A percentile compares a stretch with the other conserved stretches of the same genome.
phyloP scores from a whole-genome alignment of 2,797 vertebrate species.

The Dermochelys coriacea region DNA sequence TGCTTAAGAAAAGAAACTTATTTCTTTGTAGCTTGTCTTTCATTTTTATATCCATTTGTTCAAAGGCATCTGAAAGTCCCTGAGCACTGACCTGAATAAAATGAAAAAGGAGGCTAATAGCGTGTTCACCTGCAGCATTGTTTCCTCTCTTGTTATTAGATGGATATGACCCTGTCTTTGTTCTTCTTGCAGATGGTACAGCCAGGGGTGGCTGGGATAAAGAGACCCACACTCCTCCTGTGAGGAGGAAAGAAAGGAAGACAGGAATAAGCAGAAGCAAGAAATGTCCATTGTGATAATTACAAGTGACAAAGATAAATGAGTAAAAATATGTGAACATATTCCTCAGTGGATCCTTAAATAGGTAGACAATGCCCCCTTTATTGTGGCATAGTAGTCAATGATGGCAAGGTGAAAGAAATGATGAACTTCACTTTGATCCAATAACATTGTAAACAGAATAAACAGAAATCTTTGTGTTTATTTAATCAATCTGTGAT shows the following conservation, averaged over 20 bases:
- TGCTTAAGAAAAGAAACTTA: constrained; percentile 69
- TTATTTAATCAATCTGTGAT: not conserved
- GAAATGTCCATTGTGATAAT: constrained; percentile 65
- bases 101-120: constrained; percentile 76
- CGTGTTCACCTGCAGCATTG: constrained; percentile 64
- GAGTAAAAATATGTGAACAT: constrained; percentile 62
- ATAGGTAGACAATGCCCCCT: constrained; percentile 63
- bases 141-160: constrained; percentile 73
- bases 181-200: constrained; percentile 66
- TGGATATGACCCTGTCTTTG: constrained; percentile 71
- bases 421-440: constrained; percentile 62
- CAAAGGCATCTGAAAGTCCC: constrained; percentile 75
- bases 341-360: constrained; percentile 67
- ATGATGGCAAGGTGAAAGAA: constrained; percentile 66
- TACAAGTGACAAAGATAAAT: constrained; percentile 77
- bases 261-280: constrained; percentile 48
- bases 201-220: constrained; percentile 57
- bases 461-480: not conserved
- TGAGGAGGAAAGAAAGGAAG: constrained; percentile 60
- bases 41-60: constrained; percentile 74
- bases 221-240: constrained; percentile 47
- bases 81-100: constrained; percentile 73
- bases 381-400: constrained; percentile 43
- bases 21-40: constrained; percentile 75
- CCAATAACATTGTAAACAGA: constrained; percentile 53